Percentiles rank a stretch among this genome's conserved stretches.
These are phyloP conservation scores for Nothura maculosa DNA, from an alignment of 2,797 vertebrate species.

Conservation along the genomic window DNA sequence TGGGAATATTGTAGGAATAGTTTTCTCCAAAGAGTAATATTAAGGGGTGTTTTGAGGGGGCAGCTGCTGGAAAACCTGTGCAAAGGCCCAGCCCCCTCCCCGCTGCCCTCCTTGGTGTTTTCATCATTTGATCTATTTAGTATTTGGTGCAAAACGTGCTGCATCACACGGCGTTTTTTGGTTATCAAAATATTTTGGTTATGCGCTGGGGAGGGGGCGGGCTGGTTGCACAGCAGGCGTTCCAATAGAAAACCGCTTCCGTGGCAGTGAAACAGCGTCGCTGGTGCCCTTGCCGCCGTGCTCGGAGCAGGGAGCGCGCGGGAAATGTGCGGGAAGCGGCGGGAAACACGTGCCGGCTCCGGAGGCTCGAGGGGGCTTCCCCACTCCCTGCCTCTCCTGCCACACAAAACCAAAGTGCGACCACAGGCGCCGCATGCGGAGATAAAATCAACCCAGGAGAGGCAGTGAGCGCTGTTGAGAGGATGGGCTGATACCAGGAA, in stretches of 20 bases:
- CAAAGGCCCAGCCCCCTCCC: background rate
- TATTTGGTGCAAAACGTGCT: constrained; percentile 50
- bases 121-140: constrained; percentile 29
- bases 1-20: rapidly evolving
- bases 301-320: too few relatives aligned
- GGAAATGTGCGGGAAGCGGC: background rate
- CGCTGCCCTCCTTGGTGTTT: background rate
- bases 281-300: too few relatives aligned
- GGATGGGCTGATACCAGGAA: background rate
- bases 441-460: background rate
- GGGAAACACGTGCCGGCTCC: too few relatives aligned
- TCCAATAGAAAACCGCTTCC: background rate
- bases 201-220: constrained; percentile 25
- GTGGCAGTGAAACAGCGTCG: background rate
- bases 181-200: constrained; percentile 69
- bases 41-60: background rate
- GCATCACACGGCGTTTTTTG: constrained; percentile 29
- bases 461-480: background rate
- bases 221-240: background rate
- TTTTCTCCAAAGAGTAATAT: background rate
- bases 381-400: background rate
- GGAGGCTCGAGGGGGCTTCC: background rate
- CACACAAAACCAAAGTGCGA: background rate
- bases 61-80: background rate
- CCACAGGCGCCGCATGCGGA: background rate